These are phyloP conservation scores for Caenorhabditis sp. DNA, from an alignment of 2,888 invertebrate species.

Conservation along the genomic window DNA sequence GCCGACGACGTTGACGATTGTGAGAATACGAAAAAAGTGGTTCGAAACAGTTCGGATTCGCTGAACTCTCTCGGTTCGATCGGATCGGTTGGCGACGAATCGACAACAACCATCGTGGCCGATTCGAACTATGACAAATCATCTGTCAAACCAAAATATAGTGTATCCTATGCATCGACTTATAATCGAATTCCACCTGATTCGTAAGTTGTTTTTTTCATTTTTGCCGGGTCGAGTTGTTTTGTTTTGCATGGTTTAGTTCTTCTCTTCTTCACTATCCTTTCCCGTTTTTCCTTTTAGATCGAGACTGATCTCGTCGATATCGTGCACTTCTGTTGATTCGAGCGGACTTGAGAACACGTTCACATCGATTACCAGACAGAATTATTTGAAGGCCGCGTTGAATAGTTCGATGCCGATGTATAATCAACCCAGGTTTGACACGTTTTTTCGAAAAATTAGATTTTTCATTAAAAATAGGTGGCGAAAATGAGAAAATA, in stretches of 20 bases:
- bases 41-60: slow-evolving; percentile 55
- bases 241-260: not conserved
- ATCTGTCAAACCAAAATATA: slow-evolving; percentile 53
- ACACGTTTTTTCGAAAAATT: not conserved
- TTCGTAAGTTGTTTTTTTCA: slow-evolving; percentile 44
- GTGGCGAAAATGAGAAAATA: too few relatives aligned
- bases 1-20: not conserved
- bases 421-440: not conserved
- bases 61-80: slow-evolving; percentile 52
- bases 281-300: slow-evolving; percentile 8
- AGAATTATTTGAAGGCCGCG: slow-evolving; percentile 22
- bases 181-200: slow-evolving; percentile 60
- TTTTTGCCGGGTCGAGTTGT: not conserved
- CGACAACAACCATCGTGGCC: slow-evolving; percentile 26
- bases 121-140: slow-evolving; percentile 15
- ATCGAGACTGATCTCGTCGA: slow-evolving; percentile 32
- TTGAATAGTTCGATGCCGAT: slow-evolving; percentile 6
- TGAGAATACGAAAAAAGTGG: slow-evolving; percentile 8
- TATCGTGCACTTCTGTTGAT: slow-evolving; percentile 37
- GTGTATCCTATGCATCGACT: slow-evolving; percentile 60
- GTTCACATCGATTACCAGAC: slow-evolving; percentile 30
- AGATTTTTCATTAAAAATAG: not conserved
- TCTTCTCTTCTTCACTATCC: not conserved
- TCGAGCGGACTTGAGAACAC: slow-evolving; percentile 23
- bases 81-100: slow-evolving; percentile 38